A percentile compares a stretch with the other conserved stretches of the same genome.
These are phyloP conservation scores for Isoperla grammatica DNA, from an alignment of 2,888 invertebrate genomes.

Conservation along the genomic window DNA sequence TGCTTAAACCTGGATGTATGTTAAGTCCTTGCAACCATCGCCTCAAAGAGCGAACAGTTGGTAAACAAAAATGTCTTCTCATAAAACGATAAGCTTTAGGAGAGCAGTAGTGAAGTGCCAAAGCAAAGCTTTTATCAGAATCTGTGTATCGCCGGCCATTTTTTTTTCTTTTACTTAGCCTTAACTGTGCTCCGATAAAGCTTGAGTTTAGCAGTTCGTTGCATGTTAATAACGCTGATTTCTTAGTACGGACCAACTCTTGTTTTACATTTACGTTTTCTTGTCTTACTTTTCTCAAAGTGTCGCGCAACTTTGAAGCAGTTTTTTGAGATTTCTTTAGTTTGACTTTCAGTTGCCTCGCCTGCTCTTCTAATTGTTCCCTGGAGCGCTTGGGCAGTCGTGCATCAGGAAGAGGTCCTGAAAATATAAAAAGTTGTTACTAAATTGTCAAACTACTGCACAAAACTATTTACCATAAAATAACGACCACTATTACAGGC, in stretches of 20 bases:
- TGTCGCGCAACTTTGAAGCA: neutral
- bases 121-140: neutral
- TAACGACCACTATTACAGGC: too few relatives aligned
- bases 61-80: neutral
- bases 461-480: neutral
- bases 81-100: conserved; percentile 4
- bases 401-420: neutral
- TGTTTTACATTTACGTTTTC: too few relatives aligned
- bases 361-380: neutral
- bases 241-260: too few relatives aligned
- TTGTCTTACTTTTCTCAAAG: too few relatives aligned
- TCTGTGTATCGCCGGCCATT: neutral
- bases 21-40: neutral
- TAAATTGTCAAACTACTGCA: neutral
- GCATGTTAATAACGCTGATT: too few relatives aligned
- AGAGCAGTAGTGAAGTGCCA: neutral
- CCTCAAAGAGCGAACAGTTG: neutral
- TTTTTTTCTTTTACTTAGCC: neutral
- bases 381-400: neutral
- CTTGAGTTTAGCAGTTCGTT: neutral
- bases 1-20: neutral
- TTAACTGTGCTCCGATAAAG: neutral
- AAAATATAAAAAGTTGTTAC: neutral
- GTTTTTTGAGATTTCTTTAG: neutral
- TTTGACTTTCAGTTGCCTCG: neutral